These are phyloP conservation scores for Muscina levida DNA, from an alignment of 2,888 invertebrate species.

Conservation along the genomic window DNA sequence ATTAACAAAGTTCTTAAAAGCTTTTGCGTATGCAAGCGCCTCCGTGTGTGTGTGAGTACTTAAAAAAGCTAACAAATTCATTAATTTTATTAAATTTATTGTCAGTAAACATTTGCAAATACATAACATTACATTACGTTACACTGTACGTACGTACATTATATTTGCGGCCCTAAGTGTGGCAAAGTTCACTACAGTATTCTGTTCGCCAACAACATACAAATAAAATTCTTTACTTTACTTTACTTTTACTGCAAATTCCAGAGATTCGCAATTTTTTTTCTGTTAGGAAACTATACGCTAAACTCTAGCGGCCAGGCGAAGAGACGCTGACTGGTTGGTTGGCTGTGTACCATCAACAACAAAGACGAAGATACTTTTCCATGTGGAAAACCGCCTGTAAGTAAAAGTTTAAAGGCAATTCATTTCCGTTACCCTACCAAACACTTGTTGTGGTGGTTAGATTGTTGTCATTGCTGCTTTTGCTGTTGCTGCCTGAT, in stretches of 20 bases:
- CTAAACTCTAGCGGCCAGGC: too few relatives aligned
- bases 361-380: not conserved
- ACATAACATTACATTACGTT: not conserved
- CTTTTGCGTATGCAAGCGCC: conserved; percentile 3
- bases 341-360: too few relatives aligned
- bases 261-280: conserved; percentile 9
- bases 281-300: too few relatives aligned
- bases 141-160: not conserved
- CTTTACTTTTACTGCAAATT: not conserved
- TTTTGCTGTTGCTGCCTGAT: not conserved
- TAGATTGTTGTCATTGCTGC: conserved; percentile 31
- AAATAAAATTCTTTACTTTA: conserved; percentile 30
- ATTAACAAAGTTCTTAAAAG: conserved; percentile 43
- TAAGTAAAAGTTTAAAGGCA: conserved; percentile 42
- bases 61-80: conserved; percentile 49
- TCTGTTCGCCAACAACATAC: not conserved
- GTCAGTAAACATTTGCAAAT: conserved; percentile 30
- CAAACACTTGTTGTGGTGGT: conserved; percentile 53
- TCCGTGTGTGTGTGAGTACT: not conserved
- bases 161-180: not conserved
- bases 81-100: conserved; percentile 55
- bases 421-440: conserved; percentile 44
- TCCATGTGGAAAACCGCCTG: conserved; percentile 1
- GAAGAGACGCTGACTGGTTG: too few relatives aligned
- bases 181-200: conserved; percentile 10